A percentile compares a stretch with the other conserved stretches of the same genome.
These are phyloP conservation scores for Metacarcinus magister DNA, from an alignment of 2,888 invertebrate genomes.

Conservation along the genomic window DNA sequence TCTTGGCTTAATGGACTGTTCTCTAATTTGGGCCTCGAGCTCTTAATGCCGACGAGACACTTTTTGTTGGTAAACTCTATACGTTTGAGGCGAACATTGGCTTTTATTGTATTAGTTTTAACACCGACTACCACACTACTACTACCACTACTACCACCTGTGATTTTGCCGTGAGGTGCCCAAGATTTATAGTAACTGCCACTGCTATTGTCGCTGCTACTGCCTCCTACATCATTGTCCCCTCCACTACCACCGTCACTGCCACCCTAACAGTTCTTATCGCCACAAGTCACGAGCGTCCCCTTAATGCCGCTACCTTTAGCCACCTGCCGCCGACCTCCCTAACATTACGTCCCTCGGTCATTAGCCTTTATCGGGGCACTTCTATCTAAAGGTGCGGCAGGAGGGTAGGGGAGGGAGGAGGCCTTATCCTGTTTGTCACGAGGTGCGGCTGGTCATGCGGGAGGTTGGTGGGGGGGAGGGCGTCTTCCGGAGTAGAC, in stretches of 20 bases:
- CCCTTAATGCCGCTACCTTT: neutral
- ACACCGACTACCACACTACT: neutral
- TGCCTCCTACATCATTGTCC: neutral
- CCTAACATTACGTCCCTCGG: neutral
- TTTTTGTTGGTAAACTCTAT: neutral
- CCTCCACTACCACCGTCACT: neutral
- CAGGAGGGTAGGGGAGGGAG: neutral
- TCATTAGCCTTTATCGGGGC: conserved; percentile 3
- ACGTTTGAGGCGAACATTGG: neutral
- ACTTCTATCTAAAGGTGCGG: neutral
- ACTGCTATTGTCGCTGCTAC: neutral
- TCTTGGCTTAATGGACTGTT: neutral
- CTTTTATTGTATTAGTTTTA: neutral
- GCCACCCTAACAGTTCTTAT: neutral
- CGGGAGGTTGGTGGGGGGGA: no score
- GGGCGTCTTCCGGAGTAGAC: no score
- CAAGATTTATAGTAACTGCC: neutral
- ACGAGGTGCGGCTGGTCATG: neutral
- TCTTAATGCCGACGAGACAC: neutral
- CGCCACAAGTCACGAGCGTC: neutral
- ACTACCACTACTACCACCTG: neutral
- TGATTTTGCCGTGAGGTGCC: neutral
- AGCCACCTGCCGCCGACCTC: neutral
- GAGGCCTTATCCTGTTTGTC: neutral
- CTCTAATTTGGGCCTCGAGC: neutral